Evolutionary conservation across 2,888 invertebrate genomes (phyloP), one percentile per base, ranked within the genome.

Genomic region (Eupithecia abbreviata): DNA sequence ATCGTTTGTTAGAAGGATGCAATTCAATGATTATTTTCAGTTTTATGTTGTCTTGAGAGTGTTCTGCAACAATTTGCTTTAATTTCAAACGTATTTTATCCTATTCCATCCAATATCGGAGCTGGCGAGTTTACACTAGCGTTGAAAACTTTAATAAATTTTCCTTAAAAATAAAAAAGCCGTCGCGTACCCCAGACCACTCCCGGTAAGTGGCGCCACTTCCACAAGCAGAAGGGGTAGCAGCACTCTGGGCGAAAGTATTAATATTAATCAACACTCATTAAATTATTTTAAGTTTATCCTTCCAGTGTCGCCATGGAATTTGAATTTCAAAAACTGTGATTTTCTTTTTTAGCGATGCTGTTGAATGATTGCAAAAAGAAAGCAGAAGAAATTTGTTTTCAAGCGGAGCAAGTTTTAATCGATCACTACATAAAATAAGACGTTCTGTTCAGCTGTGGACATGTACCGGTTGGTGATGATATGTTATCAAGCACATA

Each of bases 261-360:
- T 62, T 12, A 62, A 62, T 62, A 62, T 30, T 62, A 62, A 62
- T 62, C 10, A 62, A 62, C 62, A 62, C 62, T 62, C 12, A 10
- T 62, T 30, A 62, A 62, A 30, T 30, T 4, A 62, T 62, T 58
- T 62, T 30, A 30, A 30, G 30, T 12, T 30, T 62, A 58, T 18
- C 9, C n/a, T 7, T 55, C 7, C 6, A 18, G 9, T 58, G 58
- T 3, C 18, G 58, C 12, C 2, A 0, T 62, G 30, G 30, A 62
- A 62, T 62, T 30, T 12, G 4, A 62, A 62, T 12, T 62, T 12
- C 30, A 30, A 62, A 30, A 62, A 10, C 10, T 58, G n/a, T 30
- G n/a, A 10, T 18, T 9, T 18, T 62, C 4, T 62, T 62, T 58
- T 12, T 30, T 30, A 30, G 30, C 18, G 62, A 62, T 62, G 62